Base-by-base conservation (phyloP, 2,797 vertebrate genomes). In the Chiroxiphia lanceolata region DNA sequence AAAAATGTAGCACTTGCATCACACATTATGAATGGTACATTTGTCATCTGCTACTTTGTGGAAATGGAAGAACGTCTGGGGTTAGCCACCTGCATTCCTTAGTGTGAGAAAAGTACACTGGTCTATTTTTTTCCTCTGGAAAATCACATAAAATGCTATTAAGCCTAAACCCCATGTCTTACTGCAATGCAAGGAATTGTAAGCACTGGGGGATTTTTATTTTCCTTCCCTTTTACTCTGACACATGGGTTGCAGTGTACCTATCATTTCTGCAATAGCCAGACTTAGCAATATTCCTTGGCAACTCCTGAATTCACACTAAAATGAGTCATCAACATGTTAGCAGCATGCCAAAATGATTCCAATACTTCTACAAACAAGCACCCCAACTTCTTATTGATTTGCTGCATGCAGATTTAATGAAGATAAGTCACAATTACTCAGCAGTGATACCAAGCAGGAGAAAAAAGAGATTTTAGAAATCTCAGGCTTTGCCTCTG, bases 341-440 rank as follows among this genome's bases (percentile, higher is more conserved):
- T 94, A 96, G 69, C 67, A 87, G 83, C 48, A 65, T 57, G 82
- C 80, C 61, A 89, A 89, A 96, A 93, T 45, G 31, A 72, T 91
- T 83, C 93, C 0, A 14, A 77, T 90, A 54, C 74, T 92, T 91
- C 82, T 70, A 84, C 74, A 95, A 94, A 95, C 65, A 93, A 95
- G 77, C 68, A 65, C 95, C 91, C 71, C 91, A 96, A 95, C 80
- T 95, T 91, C 71, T 53, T 89, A 96, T 95, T 90, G 94, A 97
- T 94, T 94, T 93, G 31, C 67, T 91, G 87, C 85, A 87, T 79
- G 91, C 87, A 95, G 95, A 93, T 96, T 95, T 96, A 95, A 90
- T 93, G 94, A 96, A 96, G 71, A 90, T 87, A 93, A 95, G 84
- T 85, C 87, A 93, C 72, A 71, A 95, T 95, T 94, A 85, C 53